phyloP scores from a whole-genome alignment of 2,797 vertebrate species.

The Setipinna tenuifilis region DNA sequence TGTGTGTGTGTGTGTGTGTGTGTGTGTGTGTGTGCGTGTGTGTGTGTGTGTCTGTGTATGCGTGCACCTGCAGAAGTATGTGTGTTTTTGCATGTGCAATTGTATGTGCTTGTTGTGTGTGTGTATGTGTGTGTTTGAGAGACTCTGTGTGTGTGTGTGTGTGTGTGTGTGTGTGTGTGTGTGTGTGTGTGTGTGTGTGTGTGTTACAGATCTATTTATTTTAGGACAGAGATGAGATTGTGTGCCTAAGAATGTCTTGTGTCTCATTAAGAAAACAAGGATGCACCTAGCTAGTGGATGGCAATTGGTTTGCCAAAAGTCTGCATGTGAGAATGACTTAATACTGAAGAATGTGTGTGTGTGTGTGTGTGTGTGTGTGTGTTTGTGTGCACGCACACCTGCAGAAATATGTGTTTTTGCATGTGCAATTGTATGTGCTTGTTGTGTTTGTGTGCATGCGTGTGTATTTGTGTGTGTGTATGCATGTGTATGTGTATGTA shows the following conservation, averaged over 20 bases:
- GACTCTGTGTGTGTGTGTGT: constrained; percentile 47
- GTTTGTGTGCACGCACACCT: constrained; percentile 30
- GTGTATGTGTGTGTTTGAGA: background rate
- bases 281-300: background rate
- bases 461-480: constrained; percentile 45
- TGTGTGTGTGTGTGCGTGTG: too few relatives aligned
- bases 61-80: background rate
- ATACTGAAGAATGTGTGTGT: constrained; percentile 1
- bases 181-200: constrained; percentile 5
- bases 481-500: constrained; percentile 47
- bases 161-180: constrained; percentile 47
- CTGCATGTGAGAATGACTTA: background rate
- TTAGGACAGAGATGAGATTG: background rate
- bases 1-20: too few relatives aligned
- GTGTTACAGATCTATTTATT: background rate
- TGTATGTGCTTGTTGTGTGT: too few relatives aligned
- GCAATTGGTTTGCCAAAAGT: background rate
- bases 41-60: too few relatives aligned
- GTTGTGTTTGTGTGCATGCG: background rate
- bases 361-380: constrained; percentile 49
- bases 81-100: background rate
- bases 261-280: background rate
- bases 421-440: too few relatives aligned
- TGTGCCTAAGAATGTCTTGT: background rate
- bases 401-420: constrained; percentile 1